Percentiles rank a stretch among this genome's conserved stretches.
Evolutionary conservation across 2,113 vertebrate genomes (phyloP).

Genomic region (Panthera leo): DNA sequence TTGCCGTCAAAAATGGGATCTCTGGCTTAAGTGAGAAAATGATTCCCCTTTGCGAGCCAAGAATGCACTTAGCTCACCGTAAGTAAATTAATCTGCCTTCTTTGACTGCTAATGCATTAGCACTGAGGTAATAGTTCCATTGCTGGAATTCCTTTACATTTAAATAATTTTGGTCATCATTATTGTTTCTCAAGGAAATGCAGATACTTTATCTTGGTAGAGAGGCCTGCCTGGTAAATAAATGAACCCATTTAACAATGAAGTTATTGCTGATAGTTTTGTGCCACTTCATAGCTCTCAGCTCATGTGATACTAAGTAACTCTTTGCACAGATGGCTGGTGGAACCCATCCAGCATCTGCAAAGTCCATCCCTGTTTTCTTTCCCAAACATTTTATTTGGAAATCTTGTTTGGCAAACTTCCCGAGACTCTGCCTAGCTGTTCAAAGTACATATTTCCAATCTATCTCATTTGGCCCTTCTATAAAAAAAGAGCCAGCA

Average conservation of each 20-base stretch:
- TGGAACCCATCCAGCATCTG: conserved; percentile 67
- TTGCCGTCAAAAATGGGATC: conserved; percentile 95
- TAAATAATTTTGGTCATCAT: conserved; percentile 77
- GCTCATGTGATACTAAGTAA: conserved; percentile 49
- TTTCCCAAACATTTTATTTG: conserved; percentile 70
- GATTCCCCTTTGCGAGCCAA: conserved; percentile 92
- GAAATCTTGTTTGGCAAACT: conserved; percentile 76
- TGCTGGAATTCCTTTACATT: conserved; percentile 82
- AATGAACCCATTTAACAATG: background rate
- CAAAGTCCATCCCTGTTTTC: conserved; percentile 66
- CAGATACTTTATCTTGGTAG: conserved; percentile 42
- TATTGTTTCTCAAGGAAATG: conserved; percentile 53
- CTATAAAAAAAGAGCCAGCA: conserved; percentile 48
- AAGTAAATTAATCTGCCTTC: conserved; percentile 95
- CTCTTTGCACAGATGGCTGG: conserved; percentile 61
- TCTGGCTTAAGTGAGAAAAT: conserved; percentile 92
- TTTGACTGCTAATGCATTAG: conserved; percentile 91
- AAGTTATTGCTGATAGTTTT: background rate
- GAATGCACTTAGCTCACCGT: conserved; percentile 96
- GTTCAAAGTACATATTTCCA: conserved; percentile 69
- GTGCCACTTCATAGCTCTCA: background rate
- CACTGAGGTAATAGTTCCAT: conserved; percentile 84
- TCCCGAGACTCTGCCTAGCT: conserved; percentile 61
- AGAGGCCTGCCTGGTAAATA: conserved; percentile 48
- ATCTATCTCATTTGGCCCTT: conserved; percentile 69